Conservation (phyloP, 2,797 vertebrate species). For the Sciurus carolinensis region DNA sequence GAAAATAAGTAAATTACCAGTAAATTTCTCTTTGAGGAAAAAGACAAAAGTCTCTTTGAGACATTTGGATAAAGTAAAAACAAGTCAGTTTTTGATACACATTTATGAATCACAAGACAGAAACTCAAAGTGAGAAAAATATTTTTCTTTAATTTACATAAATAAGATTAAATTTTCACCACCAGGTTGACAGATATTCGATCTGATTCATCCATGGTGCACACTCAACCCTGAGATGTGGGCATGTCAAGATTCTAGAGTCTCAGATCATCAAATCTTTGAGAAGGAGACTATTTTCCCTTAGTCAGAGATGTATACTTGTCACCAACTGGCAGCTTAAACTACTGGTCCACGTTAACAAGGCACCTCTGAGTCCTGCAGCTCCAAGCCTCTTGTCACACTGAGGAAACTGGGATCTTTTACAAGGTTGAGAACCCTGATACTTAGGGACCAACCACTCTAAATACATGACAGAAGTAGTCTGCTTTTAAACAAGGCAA, state of each 20-base stretch:
- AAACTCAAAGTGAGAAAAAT: not conserved
- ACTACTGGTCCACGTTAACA: not conserved
- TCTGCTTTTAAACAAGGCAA: not conserved
- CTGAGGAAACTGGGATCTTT: not conserved
- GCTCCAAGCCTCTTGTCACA: not conserved
- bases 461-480: not conserved
- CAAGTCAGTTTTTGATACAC: not conserved
- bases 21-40: not conserved
- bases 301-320: not conserved
- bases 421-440: not conserved
- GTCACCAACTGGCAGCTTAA: not conserved
- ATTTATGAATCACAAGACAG: not conserved
- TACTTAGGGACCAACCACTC: not conserved
- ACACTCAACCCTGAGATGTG: not conserved
- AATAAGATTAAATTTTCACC: not conserved
- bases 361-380: not conserved
- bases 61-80: not conserved
- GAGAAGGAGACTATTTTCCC: not conserved
- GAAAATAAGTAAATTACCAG: not conserved
- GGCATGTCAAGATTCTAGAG: not conserved
- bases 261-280: not conserved
- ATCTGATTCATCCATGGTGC: not conserved
- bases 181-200: not conserved
- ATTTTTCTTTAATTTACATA: not conserved
- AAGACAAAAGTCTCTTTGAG: not conserved